Evolutionary conservation across 2,113 vertebrate genomes (phyloP).

Genomic region (Hystrix cristata): DNA sequence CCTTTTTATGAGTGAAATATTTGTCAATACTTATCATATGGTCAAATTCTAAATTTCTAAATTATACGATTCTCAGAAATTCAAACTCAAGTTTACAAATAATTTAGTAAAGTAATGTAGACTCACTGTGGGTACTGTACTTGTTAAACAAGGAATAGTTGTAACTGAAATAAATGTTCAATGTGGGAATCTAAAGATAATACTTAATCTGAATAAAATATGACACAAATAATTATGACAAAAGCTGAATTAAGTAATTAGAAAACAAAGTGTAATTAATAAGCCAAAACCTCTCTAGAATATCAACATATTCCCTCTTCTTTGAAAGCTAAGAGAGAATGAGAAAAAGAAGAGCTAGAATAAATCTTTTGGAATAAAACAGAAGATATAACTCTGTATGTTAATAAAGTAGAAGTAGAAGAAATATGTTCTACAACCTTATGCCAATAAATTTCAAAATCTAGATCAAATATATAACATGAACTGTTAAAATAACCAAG

Average conservation of each 20-base stretch:
- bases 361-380: not conserved
- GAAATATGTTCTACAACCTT: not conserved
- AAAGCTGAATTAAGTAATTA: not conserved
- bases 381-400: not conserved
- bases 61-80: not conserved
- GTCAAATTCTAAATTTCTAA: not conserved
- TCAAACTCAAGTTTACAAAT: not conserved
- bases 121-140: not conserved
- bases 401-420: not conserved
- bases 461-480: not conserved
- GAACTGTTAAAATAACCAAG: slow-evolving; percentile 4
- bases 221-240: not conserved
- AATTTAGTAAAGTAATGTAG: not conserved
- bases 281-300: not conserved
- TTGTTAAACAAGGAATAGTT: not conserved
- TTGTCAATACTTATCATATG: not conserved
- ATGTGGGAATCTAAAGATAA: not conserved
- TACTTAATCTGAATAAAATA: not conserved
- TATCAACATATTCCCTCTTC: not conserved
- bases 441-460: not conserved
- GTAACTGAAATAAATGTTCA: not conserved
- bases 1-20: not conserved
- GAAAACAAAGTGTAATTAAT: slow-evolving; percentile 31
- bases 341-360: not conserved
- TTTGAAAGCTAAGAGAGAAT: not conserved